Percentiles rank a stretch among this genome's conserved stretches.
Evolutionary conservation across 2,888 invertebrate genomes (phyloP).

Genomic region (Hetaerina titia): DNA sequence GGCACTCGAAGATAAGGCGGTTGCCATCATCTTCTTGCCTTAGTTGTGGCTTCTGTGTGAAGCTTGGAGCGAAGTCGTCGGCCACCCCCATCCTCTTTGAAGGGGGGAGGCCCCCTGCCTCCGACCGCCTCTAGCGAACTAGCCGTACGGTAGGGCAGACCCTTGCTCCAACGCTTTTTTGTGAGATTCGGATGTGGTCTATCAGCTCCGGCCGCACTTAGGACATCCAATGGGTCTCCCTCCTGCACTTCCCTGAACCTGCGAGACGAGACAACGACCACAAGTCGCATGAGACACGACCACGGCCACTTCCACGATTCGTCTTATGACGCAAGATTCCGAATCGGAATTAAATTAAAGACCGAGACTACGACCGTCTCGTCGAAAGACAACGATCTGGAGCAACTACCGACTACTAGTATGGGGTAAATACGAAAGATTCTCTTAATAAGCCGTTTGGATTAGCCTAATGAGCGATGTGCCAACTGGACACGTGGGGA

Average conservation of each 20-base stretch:
- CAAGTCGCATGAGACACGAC: conserved; percentile 52
- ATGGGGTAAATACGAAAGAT: too few relatives aligned
- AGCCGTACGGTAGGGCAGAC: conserved; percentile 22
- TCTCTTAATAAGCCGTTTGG: too few relatives aligned
- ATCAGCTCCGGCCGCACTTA: conserved; percentile 49
- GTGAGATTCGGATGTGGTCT: background rate
- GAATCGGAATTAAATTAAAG: too few relatives aligned
- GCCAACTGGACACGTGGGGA: too few relatives aligned
- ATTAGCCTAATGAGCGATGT: too few relatives aligned
- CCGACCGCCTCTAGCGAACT: conserved; percentile 44
- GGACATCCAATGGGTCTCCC: conserved; percentile 57
- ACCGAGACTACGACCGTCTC: too few relatives aligned
- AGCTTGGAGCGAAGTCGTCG: conserved; percentile 98
- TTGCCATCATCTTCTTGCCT: conserved; percentile 98
- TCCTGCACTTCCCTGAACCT: conserved; percentile 51
- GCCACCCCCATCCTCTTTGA: conserved; percentile 85
- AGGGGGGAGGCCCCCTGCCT: conserved; percentile 60
- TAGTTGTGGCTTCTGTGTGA: conserved; percentile 98
- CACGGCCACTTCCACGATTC: background rate
- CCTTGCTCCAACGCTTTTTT: background rate
- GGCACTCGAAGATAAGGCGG: conserved; percentile 96
- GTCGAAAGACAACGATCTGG: too few relatives aligned
- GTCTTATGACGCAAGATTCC: background rate
- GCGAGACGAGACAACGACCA: conserved; percentile 57
- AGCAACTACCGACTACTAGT: too few relatives aligned